These are phyloP conservation scores for Caenorhabditis elegans DNA, from an alignment of 1,140 invertebrate genomes.

Conservation along the genomic window WBcel235 BX284606.5:11504001-11504500, in stretches of 20 bases:
- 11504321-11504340: neutral
- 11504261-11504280: neutral
- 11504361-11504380: no score
- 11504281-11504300: neutral
- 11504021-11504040: conserved; percentile 22
- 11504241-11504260: neutral
- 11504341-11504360: conserved; percentile 8
- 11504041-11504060: conserved; percentile 4
- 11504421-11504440: neutral
- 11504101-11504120: neutral
- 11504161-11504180: conserved; percentile 26
- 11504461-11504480: neutral
- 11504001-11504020: neutral
- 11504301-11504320: neutral
- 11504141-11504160: conserved; percentile 19
- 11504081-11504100: conserved; percentile 14
- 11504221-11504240: neutral
- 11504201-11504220: conserved; percentile 16
- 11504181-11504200: conserved; percentile 21
- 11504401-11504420: neutral
- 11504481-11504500: neutral
- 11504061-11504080: conserved; percentile 33
- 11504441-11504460: no score
- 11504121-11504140: neutral
- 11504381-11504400: no score